Evolutionary conservation across 2,797 vertebrate species (phyloP).

Genomic region (Tamandua tetradactyla): DNA sequence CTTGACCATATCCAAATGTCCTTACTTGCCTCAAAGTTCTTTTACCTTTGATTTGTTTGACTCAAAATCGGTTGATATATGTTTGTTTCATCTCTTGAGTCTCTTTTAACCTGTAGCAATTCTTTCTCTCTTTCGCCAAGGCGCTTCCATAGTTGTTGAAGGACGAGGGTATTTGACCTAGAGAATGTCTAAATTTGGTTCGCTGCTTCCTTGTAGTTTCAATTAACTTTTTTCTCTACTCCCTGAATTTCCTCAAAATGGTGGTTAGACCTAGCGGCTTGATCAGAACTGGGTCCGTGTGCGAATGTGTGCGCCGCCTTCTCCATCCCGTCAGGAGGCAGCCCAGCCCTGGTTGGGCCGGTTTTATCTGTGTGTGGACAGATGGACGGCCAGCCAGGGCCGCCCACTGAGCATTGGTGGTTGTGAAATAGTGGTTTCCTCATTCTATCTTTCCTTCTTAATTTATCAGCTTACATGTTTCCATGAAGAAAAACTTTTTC

Average conservation of each 20-base stretch:
- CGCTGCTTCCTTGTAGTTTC: accelerated
- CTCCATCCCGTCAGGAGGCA: accelerated
- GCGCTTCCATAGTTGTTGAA: too few relatives aligned
- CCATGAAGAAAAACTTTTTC: neutral
- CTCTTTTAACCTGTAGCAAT: accelerated
- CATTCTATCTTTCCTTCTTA: neutral
- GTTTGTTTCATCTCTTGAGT: accelerated
- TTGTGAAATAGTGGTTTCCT: too few relatives aligned
- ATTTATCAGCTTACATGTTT: neutral
- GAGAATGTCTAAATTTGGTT: neutral
- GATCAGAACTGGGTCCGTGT: accelerated
- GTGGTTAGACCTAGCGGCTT: accelerated
- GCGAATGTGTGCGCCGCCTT: neutral
- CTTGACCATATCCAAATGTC: accelerated
- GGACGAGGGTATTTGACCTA: neutral
- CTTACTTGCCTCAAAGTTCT: neutral
- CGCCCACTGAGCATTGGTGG: too few relatives aligned
- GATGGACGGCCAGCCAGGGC: accelerated
- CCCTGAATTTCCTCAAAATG: neutral
- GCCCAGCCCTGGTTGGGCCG: accelerated
- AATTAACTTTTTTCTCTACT: neutral
- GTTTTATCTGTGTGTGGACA: accelerated
- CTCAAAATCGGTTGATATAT: accelerated
- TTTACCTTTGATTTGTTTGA: neutral
- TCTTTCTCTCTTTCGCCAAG: accelerated